These are phyloP conservation scores for Popillia japonica DNA, from an alignment of 1,140 invertebrate genomes.

Conservation along the genomic window DNA sequence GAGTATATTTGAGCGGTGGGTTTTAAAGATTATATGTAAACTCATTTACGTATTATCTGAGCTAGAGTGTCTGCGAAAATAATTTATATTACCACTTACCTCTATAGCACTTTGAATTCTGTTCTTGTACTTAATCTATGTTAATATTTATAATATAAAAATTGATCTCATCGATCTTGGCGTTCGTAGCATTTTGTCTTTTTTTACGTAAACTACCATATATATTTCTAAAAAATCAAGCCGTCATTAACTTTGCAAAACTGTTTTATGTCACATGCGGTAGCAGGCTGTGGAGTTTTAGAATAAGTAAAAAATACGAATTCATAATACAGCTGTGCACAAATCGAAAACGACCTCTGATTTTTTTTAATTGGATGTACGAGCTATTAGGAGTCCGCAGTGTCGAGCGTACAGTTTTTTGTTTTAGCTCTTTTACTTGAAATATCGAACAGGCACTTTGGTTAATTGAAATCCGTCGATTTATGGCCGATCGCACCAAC, in stretches of 20 bases:
- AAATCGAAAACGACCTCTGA: conserved; percentile 1
- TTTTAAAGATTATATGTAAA: too few species aligned
- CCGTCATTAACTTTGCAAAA: neutral
- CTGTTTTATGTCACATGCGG: neutral
- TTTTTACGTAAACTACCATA: too few species aligned
- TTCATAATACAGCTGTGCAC: neutral
- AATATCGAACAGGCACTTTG: conserved; percentile 7
- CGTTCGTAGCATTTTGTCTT: too few species aligned
- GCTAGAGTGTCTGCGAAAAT: too few species aligned
- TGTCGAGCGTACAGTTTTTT: neutral
- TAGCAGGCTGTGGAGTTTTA: neutral
- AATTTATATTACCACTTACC: too few species aligned
- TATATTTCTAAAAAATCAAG: too few species aligned
- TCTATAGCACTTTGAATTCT: too few species aligned
- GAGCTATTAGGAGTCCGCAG: neutral
- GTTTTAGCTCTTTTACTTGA: conserved; percentile 10
- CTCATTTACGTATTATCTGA: too few species aligned
- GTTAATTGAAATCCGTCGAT: conserved; percentile 14
- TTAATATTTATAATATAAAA: too few species aligned
- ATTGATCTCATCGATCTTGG: too few species aligned
- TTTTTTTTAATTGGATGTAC: neutral
- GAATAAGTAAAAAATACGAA: neutral
- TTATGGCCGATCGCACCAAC: conserved; percentile 17
- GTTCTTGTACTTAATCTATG: too few species aligned
- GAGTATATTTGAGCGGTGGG: too few species aligned